Base-by-base conservation (phyloP, 1,140 invertebrate species). In the Lasioglossum baleicum region DNA sequence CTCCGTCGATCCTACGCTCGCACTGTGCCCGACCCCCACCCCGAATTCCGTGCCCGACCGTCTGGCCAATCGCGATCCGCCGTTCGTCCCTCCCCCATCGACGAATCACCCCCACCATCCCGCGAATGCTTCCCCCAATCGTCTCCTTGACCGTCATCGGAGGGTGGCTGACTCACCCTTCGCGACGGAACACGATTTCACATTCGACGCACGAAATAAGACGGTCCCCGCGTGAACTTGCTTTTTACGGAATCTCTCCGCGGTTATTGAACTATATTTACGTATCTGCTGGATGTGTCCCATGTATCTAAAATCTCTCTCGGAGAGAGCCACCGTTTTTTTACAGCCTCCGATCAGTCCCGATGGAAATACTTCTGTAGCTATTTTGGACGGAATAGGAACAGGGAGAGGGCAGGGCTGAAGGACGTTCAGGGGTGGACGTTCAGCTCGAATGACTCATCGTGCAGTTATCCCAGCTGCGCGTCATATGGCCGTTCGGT, bases 81-180 rank as follows among this genome's bases (percentile, higher is more conserved):
- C 60, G 15, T 42, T 82, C 48, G 6, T 42, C 35, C 17, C 58
- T 65, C 51, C 65, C 63, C 44, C 40, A 5, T 42, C 7, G 0
- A 26, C 13, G 22, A 22, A 70, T 72, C 40, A 4, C 66, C 64
- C 58, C 70, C 63, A 11, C 81, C 22, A 67, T 56, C 20, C 11
- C 6, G 31, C n/a, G 22, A 63, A 61, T 22, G 61, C 35, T 56
- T 84, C 65, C 53, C 56, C 79, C 73, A 80, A 81, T 84, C 77
- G 70, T 82, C 63, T 84, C 71, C 83, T 82, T 84, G 84, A 84
- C 84, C 74, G 79, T 84, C 84, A 79, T 79, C 67, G 42, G 22
- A 79, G 80, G 83, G 51, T 82, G 48, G 66, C 83, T 85, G 83
- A 85, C 66, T 85, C 84, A 85, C 75, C 71, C 80, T 71, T 35